phyloP scores from a whole-genome alignment of 2,888 invertebrate genomes.

The Dysmachus trigonus region DNA sequence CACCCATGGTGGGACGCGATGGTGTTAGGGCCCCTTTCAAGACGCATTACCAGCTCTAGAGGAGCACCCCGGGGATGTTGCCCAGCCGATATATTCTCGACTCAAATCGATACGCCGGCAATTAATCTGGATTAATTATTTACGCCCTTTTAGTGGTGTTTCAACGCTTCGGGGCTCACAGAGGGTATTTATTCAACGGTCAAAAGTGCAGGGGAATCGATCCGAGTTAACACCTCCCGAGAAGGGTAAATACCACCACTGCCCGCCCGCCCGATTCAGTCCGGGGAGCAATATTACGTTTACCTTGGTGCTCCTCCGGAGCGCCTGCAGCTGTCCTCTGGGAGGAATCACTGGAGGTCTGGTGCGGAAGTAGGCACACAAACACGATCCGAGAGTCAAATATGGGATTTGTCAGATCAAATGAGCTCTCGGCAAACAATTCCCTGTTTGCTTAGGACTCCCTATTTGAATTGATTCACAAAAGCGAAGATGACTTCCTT shows the following conservation, averaged over 20 bases:
- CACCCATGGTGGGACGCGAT: too few relatives aligned
- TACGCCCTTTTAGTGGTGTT: conserved; percentile 20
- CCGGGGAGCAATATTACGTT: conserved; percentile 8
- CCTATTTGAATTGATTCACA: conserved; percentile 24
- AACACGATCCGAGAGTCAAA: conserved; percentile 34
- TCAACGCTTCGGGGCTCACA: background rate
- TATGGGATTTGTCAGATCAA: conserved; percentile 38
- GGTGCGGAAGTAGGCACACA: background rate
- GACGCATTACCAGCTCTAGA: background rate
- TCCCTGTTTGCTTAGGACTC: conserved; percentile 20
- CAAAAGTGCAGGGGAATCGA: conserved; percentile 36
- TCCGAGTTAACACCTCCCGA: conserved; percentile 22
- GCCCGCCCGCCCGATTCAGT: background rate
- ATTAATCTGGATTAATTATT: conserved; percentile 38
- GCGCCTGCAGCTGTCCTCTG: background rate
- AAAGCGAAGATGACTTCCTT: conserved; percentile 6
- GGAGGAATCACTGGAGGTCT: background rate
- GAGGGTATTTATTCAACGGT: conserved; percentile 32
- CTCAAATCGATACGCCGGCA: conserved; percentile 16
- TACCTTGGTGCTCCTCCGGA: background rate
- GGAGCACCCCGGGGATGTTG: background rate
- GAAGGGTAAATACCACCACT: background rate
- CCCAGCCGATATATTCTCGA: background rate
- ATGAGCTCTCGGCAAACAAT: conserved; percentile 34
- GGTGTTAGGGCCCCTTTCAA: too few relatives aligned